Evolutionary conservation across 2,797 vertebrate species (phyloP).

Genomic region (Fundulus diaphanus): DNA sequence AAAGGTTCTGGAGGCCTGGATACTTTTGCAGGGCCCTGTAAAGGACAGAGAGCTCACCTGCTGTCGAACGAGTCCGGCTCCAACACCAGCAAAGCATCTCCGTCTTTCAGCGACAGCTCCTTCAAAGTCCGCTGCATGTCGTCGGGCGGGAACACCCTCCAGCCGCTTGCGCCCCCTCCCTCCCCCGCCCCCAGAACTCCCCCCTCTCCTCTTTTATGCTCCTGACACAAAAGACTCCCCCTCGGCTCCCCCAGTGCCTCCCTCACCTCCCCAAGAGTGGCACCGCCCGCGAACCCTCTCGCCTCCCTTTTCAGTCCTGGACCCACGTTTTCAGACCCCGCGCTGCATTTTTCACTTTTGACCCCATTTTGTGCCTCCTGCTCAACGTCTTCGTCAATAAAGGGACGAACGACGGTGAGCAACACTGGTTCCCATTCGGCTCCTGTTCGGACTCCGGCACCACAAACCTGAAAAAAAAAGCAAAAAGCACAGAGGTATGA

Average conservation of each 20-base stretch:
- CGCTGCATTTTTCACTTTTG: constrained; percentile 33
- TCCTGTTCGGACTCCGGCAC: constrained; percentile 80
- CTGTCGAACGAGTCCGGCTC: constrained; percentile 81
- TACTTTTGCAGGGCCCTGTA: not conserved
- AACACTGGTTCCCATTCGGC: constrained; percentile 89
- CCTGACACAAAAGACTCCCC: constrained; percentile 81
- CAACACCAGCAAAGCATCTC: constrained; percentile 87
- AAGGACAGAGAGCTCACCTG: constrained; percentile 71
- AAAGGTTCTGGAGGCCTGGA: not conserved
- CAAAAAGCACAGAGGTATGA: not conserved
- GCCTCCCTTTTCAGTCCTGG: constrained; percentile 75
- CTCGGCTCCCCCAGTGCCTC: constrained; percentile 75
- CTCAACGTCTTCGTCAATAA: constrained; percentile 55
- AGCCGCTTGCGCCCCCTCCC: constrained; percentile 82
- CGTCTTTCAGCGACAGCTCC: constrained; percentile 86
- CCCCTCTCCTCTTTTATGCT: constrained; percentile 55
- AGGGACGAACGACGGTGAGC: constrained; percentile 85
- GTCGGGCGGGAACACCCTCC: constrained; percentile 82
- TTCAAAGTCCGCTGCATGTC: constrained; percentile 87
- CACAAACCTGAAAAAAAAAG: constrained; percentile 87
- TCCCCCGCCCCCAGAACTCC: constrained; percentile 47
- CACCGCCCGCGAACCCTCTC: constrained; percentile 75
- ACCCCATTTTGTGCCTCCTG: constrained; percentile 23
- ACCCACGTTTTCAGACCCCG: constrained; percentile 47
- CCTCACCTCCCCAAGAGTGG: constrained; percentile 74